Conservation (phyloP, 2,797 vertebrate genomes). For the Falco naumanni region DNA sequence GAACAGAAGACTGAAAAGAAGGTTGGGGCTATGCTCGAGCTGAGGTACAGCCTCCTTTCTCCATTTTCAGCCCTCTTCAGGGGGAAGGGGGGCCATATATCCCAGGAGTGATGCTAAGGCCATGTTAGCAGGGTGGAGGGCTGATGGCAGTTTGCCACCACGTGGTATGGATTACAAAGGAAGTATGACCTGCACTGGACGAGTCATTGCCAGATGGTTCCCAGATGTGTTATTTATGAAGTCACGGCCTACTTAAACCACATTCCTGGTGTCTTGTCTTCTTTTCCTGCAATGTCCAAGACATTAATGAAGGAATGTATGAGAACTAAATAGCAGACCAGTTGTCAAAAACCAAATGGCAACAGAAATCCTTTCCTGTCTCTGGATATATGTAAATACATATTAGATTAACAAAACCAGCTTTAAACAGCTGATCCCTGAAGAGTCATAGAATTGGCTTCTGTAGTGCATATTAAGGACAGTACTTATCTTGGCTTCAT, state of each 20-base stretch:
- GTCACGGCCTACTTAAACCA: slow-evolving; percentile 67
- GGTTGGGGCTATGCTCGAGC: background rate
- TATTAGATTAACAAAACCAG: slow-evolving; percentile 46
- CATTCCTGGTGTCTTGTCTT: slow-evolving; percentile 70
- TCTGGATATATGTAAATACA: slow-evolving; percentile 55
- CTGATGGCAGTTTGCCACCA: slow-evolving; percentile 67
- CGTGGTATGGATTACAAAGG: slow-evolving; percentile 67
- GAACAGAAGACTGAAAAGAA: background rate
- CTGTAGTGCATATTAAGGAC: background rate
- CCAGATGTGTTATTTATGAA: slow-evolving; percentile 74
- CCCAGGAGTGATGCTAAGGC: slow-evolving; percentile 33
- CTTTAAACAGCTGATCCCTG: slow-evolving; percentile 55
- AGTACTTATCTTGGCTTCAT: background rate
- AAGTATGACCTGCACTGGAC: slow-evolving; percentile 64
- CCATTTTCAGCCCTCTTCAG: background rate
- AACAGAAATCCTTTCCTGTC: slow-evolving; percentile 51
- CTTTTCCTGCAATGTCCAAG: slow-evolving; percentile 62
- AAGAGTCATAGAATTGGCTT: slow-evolving; percentile 29
- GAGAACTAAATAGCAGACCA: slow-evolving; percentile 69
- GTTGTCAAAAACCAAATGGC: slow-evolving; percentile 65
- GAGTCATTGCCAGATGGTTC: slow-evolving; percentile 67
- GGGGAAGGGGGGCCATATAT: background rate
- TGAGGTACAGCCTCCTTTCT: background rate
- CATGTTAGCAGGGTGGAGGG: slow-evolving; percentile 40
- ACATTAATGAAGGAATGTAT: slow-evolving; percentile 70